Evolutionary conservation across 2,113 vertebrate genomes (phyloP).

Genomic region (Pelobates fuscus): DNA sequence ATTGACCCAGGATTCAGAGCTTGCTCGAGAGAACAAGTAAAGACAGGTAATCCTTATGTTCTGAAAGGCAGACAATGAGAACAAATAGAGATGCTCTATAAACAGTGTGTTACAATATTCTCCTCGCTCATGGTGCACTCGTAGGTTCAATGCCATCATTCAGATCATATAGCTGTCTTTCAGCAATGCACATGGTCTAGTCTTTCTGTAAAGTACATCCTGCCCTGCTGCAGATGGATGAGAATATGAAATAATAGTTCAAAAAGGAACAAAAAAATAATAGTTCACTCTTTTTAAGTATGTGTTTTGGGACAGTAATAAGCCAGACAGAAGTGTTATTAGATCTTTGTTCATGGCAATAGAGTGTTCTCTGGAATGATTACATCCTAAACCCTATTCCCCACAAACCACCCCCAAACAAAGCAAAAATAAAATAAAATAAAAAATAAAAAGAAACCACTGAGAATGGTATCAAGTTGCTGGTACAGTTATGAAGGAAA

Average conservation of each 20-base stretch:
- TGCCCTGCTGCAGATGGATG: not conserved
- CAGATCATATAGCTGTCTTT: not conserved
- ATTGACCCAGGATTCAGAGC: not conserved
- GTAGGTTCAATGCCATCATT: not conserved
- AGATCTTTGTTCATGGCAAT: too few species aligned
- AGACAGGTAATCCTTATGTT: slow-evolving; percentile 7
- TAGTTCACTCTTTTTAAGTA: slow-evolving; percentile 15
- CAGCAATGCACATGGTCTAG: slow-evolving; percentile 11
- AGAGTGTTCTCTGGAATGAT: too few species aligned
- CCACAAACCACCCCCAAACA: too few species aligned
- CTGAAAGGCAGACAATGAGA: slow-evolving; percentile 12
- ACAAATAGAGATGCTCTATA: not conserved
- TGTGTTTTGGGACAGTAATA: not conserved
- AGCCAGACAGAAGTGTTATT: too few species aligned
- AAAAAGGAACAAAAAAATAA: not conserved
- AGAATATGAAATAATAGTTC: slow-evolving; percentile 18
- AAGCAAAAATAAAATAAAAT: too few species aligned
- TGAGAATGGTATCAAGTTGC: too few species aligned
- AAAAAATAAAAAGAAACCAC: too few species aligned
- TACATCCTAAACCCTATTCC: too few species aligned
- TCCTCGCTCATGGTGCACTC: not conserved
- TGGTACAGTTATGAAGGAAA: too few species aligned
- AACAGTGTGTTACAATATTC: slow-evolving; percentile 12
- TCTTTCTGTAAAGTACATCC: slow-evolving; percentile 2
- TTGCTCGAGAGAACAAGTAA: not conserved